These are phyloP conservation scores for Astreopora myriophthalma DNA, from an alignment of 64 coral and sea anemone genomes.

Conservation along the genomic window DNA sequence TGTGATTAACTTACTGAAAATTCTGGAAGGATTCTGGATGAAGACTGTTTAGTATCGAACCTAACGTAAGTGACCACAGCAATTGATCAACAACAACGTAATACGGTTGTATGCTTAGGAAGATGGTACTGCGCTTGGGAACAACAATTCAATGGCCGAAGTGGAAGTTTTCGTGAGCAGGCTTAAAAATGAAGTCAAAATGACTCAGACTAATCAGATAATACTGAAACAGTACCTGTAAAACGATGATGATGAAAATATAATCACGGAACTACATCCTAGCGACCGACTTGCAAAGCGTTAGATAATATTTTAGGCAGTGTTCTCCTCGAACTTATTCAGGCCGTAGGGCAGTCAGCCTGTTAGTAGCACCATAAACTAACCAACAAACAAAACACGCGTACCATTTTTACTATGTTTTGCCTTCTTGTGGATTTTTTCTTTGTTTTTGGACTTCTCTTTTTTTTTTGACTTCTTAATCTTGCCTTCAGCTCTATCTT, in stretches of 20 bases:
- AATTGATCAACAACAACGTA: constrained; percentile 33
- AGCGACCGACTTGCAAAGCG: constrained; percentile 14
- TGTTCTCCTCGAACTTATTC: constrained; percentile 5
- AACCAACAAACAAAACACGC: constrained; percentile 1
- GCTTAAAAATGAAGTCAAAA: constrained; percentile 35
- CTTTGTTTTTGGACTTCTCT: constrained; percentile 16
- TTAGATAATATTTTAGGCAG: constrained; percentile 41
- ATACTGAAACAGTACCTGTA: constrained; percentile 44
- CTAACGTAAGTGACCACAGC: constrained; percentile 25
- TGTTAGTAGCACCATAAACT: constrained; percentile 5
- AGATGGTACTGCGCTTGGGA: constrained; percentile 21
- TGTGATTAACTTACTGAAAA: constrained; percentile 38
- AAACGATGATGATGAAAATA: constrained; percentile 25
- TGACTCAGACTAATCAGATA: constrained; percentile 31
- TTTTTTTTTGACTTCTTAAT: constrained; percentile 25
- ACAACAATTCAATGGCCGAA: constrained; percentile 16
- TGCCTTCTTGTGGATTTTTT: constrained; percentile 6
- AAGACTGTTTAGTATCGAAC: constrained; percentile 19
- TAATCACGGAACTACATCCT: constrained; percentile 31
- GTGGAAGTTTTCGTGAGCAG: constrained; percentile 37
- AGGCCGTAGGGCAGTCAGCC: constrained; percentile 1
- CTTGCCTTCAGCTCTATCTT: constrained; percentile 4
- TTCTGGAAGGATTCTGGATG: constrained; percentile 43
- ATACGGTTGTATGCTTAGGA: constrained; percentile 14
- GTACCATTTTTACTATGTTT: background rate